Conservation (phyloP, 30 jellyfish, hydroid and myxozoan genomes). For the Sanderia malayensis region DNA sequence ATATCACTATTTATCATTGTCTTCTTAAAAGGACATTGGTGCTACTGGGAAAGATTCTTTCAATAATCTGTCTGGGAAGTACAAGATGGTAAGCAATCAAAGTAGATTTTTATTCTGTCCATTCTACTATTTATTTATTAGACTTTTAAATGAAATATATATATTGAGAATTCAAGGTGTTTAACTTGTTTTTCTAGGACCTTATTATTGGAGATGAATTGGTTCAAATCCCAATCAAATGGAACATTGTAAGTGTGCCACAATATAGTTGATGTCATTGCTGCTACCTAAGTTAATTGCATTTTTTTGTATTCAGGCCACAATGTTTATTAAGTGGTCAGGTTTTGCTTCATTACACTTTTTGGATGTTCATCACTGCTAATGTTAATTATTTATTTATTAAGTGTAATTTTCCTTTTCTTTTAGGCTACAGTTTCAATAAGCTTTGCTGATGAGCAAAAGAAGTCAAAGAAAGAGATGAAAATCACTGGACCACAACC, state of each 20-base stretch:
- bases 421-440: conserved; percentile 75
- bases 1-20: background rate
- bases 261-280: too few species aligned
- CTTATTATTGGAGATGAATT: conserved; percentile 90
- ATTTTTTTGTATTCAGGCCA: too few species aligned
- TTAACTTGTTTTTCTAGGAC: conserved; percentile 54
- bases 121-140: background rate
- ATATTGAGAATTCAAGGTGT: background rate
- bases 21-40: conserved; percentile 70
- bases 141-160: background rate
- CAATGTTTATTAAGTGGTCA: too few species aligned
- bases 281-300: too few species aligned
- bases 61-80: conserved; percentile 79
- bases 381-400: too few species aligned
- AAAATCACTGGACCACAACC: conserved; percentile 78
- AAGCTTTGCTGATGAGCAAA: conserved; percentile 73
- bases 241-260: conserved; percentile 84
- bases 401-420: too few species aligned
- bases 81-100: conserved; percentile 65
- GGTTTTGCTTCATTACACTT: too few species aligned
- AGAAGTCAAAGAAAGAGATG: conserved; percentile 68
- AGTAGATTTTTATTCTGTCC: background rate
- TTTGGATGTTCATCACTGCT: too few species aligned
- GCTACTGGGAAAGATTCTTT: conserved; percentile 93
- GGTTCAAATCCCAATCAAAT: conserved; percentile 90